Conservation (phyloP, 2,113 vertebrate species). For the Equus przewalskii region DNA sequence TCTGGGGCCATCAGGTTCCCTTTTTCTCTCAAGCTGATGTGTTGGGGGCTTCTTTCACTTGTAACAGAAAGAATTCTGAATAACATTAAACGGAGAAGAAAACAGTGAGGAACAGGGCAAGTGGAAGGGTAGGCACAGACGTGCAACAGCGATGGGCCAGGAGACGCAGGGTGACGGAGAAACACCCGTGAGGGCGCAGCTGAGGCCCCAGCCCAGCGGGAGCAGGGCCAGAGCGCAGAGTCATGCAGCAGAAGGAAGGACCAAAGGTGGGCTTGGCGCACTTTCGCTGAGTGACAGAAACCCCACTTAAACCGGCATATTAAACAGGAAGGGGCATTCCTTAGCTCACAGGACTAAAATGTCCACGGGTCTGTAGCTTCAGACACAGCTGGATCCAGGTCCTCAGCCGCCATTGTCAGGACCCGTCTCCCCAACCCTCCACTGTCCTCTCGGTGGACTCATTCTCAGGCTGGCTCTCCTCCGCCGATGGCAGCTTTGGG, state of each 20-base stretch:
- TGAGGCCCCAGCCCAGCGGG: not conserved
- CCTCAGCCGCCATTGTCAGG: not conserved
- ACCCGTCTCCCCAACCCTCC: not conserved
- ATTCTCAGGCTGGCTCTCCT: not conserved
- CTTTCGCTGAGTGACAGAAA: not conserved
- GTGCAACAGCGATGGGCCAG: not conserved
- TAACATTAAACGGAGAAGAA: not conserved
- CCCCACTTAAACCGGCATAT: not conserved
- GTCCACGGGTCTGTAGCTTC: not conserved
- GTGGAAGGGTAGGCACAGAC: not conserved
- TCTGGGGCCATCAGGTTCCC: not conserved
- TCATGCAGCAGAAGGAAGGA: not conserved
- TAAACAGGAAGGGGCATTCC: not conserved
- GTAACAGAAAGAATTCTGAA: not conserved
- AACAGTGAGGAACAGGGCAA: not conserved
- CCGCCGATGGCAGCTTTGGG: not conserved
- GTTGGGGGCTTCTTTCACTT: not conserved
- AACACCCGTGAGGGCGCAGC: not conserved
- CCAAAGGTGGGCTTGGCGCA: not conserved
- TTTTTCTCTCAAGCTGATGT: not conserved
- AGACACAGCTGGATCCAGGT: not conserved
- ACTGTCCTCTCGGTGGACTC: not conserved
- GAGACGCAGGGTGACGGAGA: not conserved
- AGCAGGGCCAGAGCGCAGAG: not conserved
- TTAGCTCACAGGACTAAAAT: not conserved